These are phyloP conservation scores for Sorex maritimensis DNA, from an alignment of 2,797 vertebrate genomes.

Conservation along the genomic window DNA sequence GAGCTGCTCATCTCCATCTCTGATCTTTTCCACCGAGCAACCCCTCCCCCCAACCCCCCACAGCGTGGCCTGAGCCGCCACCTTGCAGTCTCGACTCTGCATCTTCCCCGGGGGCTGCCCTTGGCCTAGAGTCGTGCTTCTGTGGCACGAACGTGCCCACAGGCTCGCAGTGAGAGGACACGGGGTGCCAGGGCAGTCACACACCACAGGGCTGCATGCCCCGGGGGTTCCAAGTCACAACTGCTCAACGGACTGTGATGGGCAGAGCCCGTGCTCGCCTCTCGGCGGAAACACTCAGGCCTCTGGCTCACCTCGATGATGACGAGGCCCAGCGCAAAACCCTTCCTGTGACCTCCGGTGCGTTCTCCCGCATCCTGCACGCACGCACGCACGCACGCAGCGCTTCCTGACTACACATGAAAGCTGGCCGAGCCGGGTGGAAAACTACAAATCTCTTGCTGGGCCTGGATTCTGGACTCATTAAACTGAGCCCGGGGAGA, in stretches of 20 bases:
- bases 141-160: too few species aligned
- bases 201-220: background rate
- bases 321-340: background rate
- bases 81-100: too few species aligned
- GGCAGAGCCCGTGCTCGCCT: background rate
- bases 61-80: too few species aligned
- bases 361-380: background rate
- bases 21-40: too few species aligned
- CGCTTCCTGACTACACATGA: constrained; percentile 76
- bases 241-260: background rate
- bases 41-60: too few species aligned
- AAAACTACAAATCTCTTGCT: constrained; percentile 78
- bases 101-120: too few species aligned
- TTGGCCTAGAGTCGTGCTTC: too few species aligned
- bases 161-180: background rate
- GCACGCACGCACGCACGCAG: background rate
- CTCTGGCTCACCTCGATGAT: constrained; percentile 11
- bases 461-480: constrained; percentile 64
- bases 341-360: too few species aligned
- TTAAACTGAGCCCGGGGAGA: constrained; percentile 82
- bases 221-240: too few species aligned
- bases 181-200: too few species aligned
- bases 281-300: background rate
- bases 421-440: constrained; percentile 65
- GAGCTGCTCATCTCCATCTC: too few species aligned